Evolutionary conservation across 2,113 vertebrate species (phyloP).

Genomic region (Coracopsis vasa): DNA sequence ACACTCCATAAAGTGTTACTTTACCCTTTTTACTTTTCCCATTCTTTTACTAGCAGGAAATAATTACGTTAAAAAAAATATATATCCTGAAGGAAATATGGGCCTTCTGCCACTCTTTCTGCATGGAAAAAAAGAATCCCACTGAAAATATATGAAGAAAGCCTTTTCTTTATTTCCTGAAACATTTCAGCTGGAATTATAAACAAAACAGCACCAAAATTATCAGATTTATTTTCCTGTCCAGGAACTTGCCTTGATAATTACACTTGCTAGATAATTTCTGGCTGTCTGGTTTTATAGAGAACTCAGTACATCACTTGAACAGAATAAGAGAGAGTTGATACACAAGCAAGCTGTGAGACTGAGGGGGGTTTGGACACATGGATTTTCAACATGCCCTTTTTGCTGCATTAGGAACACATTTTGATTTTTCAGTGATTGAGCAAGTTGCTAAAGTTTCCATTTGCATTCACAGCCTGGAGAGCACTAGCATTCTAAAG

Average conservation of each 20-base stretch:
- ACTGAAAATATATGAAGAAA: neutral
- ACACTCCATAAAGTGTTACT: neutral
- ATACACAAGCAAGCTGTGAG: neutral
- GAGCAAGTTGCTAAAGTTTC: neutral
- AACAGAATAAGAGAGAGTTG: neutral
- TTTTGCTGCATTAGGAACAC: neutral
- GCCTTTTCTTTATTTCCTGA: neutral
- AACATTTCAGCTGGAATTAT: neutral
- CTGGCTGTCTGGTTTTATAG: neutral
- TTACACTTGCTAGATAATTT: neutral
- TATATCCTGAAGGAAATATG: neutral
- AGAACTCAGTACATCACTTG: neutral
- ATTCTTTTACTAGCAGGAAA: neutral
- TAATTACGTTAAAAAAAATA: neutral
- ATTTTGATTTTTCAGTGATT: neutral
- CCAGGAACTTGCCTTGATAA: neutral
- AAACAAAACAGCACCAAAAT: neutral
- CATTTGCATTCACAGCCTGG: neutral
- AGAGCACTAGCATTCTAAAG: neutral
- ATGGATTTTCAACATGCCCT: neutral
- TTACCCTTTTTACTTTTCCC: neutral
- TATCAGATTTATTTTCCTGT: neutral
- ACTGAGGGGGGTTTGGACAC: neutral
- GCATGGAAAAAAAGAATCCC: neutral
- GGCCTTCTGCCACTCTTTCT: neutral